Percentiles rank a stretch among this genome's conserved stretches.
phyloP scores from a whole-genome alignment of 2,113 vertebrate genomes.

The Glaucomys volans region DNA sequence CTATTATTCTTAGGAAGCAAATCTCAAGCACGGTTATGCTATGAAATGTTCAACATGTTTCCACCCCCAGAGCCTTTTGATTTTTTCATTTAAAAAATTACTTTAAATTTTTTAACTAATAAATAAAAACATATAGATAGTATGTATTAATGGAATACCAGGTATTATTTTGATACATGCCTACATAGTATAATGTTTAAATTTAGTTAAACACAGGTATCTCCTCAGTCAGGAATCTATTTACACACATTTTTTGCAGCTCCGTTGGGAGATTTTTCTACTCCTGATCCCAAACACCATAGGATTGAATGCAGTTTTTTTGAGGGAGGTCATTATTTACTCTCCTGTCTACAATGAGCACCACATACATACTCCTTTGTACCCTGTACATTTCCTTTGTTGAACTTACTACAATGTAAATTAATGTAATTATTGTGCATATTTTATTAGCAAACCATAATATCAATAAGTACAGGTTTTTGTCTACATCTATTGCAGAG shows the following conservation, averaged over 20 bases:
- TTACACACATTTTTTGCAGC: background rate
- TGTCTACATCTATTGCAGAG: background rate
- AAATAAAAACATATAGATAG: background rate
- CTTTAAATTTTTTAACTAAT: background rate
- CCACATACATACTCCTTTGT: background rate
- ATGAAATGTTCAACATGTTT: background rate
- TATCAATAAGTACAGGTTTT: background rate
- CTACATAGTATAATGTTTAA: no score
- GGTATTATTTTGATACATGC: background rate
- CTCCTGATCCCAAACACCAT: background rate
- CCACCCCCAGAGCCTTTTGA: background rate
- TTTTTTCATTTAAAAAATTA: background rate
- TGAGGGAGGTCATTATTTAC: background rate
- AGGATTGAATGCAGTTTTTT: background rate
- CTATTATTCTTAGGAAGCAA: background rate
- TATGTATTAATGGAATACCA: background rate
- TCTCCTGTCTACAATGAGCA: background rate
- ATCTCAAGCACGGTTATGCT: background rate
- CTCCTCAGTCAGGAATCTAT: background rate
- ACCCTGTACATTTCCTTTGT: background rate
- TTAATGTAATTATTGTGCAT: background rate
- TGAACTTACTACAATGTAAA: background rate
- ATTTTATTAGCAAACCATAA: background rate
- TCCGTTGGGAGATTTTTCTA: background rate
- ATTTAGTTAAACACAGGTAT: background rate